These are phyloP conservation scores for Pediacus dermestoides DNA, from an alignment of 2,888 invertebrate genomes.

Conservation along the genomic window DNA sequence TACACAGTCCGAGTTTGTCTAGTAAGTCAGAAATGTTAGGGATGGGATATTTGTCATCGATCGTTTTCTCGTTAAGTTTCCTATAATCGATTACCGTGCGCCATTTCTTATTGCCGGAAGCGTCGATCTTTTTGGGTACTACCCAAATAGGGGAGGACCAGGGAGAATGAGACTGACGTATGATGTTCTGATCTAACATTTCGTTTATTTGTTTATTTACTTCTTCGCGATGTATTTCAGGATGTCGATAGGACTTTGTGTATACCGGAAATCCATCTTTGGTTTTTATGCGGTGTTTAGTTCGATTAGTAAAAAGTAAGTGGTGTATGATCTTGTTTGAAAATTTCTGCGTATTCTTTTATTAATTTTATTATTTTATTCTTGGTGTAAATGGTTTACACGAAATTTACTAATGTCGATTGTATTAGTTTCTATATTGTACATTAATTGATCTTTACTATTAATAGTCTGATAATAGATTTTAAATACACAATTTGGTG, in stretches of 20 bases:
- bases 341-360: slow-evolving; percentile 25
- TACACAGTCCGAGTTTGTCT: slow-evolving; percentile 26
- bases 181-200: slow-evolving; percentile 23
- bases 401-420: too few relatives aligned
- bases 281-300: slow-evolving; percentile 33
- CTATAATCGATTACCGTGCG: slow-evolving; percentile 26
- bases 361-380: slow-evolving; percentile 27
- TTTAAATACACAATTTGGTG: too few relatives aligned
- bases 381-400: slow-evolving; percentile 26
- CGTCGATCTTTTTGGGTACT: slow-evolving; percentile 26
- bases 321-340: slow-evolving; percentile 23
- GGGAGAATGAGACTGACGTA: slow-evolving; percentile 20
- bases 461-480: too few relatives aligned
- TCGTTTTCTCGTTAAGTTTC: slow-evolving; percentile 27
- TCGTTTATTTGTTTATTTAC: slow-evolving; percentile 25
- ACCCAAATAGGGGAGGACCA: slow-evolving; percentile 26
- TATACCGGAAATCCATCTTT: slow-evolving; percentile 23
- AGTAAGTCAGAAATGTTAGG: slow-evolving; percentile 30
- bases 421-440: too few relatives aligned
- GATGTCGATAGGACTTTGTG: slow-evolving; percentile 26
- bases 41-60: slow-evolving; percentile 22
- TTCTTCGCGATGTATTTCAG: slow-evolving; percentile 27
- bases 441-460: too few relatives aligned
- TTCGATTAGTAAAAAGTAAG: slow-evolving; percentile 29
- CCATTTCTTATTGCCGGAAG: slow-evolving; percentile 25